These are phyloP conservation scores for Oreocharis arfaki DNA, from an alignment of 2,113 vertebrate genomes.

Conservation along the genomic window DNA sequence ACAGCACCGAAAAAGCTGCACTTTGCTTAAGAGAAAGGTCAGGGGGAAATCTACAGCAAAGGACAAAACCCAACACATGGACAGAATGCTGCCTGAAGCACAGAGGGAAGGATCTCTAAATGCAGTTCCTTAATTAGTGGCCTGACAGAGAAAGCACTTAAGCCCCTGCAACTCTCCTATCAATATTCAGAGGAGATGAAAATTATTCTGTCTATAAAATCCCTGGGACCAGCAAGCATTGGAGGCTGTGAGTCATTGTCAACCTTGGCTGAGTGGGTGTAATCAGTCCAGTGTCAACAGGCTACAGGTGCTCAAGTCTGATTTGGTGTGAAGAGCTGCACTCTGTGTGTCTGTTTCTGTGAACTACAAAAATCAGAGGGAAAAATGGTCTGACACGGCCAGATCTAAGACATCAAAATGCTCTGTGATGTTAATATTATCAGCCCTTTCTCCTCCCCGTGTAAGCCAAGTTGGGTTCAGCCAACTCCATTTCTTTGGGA, in stretches of 20 bases:
- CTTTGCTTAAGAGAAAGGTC: neutral
- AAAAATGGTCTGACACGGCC: neutral
- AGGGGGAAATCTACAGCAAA: neutral
- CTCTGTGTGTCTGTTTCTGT: neutral
- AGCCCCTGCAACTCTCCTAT: neutral
- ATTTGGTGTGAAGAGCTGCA: neutral
- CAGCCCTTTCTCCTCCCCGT: neutral
- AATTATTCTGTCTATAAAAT: neutral
- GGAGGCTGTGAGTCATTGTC: neutral
- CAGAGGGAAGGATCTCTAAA: neutral
- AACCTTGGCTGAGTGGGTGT: neutral
- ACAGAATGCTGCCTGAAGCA: neutral
- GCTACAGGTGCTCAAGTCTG: neutral
- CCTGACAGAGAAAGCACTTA: neutral
- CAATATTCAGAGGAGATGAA: neutral
- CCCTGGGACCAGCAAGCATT: neutral
- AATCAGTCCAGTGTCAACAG: neutral
- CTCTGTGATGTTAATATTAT: neutral
- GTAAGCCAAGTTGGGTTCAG: neutral
- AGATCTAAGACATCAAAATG: neutral
- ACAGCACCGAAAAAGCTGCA: neutral
- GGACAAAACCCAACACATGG: neutral
- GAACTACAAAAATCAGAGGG: neutral
- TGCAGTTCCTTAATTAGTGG: neutral
- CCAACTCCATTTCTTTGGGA: neutral